These are phyloP conservation scores for Micromussa lordhowensis DNA, from an alignment of 92 coral and sea anemone genomes.

Conservation along the genomic window DNA sequence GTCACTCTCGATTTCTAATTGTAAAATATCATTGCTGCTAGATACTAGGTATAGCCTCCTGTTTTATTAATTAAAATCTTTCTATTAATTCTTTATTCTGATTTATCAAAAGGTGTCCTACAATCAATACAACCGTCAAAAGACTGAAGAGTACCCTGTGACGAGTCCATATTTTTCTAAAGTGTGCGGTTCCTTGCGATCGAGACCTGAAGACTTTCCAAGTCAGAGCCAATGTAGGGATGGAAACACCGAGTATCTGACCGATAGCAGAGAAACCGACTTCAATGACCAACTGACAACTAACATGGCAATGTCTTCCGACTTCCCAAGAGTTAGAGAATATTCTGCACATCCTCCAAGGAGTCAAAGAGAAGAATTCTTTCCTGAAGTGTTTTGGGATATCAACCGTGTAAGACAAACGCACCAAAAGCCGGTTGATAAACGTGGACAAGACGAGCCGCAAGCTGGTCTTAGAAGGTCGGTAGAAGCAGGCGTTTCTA, in stretches of 20 bases:
- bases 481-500: neutral
- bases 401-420: neutral
- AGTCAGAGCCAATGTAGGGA: neutral
- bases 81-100: neutral
- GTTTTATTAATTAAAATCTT: neutral
- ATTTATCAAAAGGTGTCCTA: neutral
- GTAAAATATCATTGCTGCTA: too few relatives aligned
- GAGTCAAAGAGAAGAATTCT: neutral
- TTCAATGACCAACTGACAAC: neutral
- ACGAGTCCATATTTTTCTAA: conserved; percentile 4
- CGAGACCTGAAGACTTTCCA: neutral
- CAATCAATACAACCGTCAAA: neutral
- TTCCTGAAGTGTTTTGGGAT: neutral
- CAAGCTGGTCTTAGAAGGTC: neutral
- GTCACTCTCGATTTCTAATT: too few relatives aligned
- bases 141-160: neutral
- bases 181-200: neutral
- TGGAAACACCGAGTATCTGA: neutral
- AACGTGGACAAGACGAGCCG: neutral
- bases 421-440: neutral
- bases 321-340: neutral
- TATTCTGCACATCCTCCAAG: neutral
- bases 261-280: neutral
- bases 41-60: too few relatives aligned
- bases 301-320: neutral